Evolutionary conservation across 2,888 invertebrate genomes (phyloP).

Genomic region (Zaprionus obscuricornis): DNA sequence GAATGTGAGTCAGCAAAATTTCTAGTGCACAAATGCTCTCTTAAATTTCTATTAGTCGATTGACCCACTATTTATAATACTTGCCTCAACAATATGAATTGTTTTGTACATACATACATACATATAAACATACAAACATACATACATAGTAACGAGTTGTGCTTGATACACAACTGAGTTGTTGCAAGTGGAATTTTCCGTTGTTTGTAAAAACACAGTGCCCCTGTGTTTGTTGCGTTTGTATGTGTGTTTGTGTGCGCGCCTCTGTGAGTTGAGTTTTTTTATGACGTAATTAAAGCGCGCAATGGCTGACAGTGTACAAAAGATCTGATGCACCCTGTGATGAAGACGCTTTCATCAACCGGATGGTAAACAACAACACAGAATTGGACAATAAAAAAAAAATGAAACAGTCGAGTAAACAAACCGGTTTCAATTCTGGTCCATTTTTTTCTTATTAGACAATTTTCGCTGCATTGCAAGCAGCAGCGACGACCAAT

Average conservation of each 20-base stretch:
- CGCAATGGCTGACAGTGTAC: slow-evolving; percentile 10
- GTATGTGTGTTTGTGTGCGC: not conserved
- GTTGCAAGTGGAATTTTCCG: slow-evolving; percentile 69
- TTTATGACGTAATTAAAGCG: slow-evolving; percentile 46
- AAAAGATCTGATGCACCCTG: slow-evolving; percentile 3
- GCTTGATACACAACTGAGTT: slow-evolving; percentile 54
- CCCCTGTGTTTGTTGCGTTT: not conserved
- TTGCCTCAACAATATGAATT: no score
- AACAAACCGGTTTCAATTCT: slow-evolving; percentile 27
- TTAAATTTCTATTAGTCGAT: slow-evolving; percentile 9
- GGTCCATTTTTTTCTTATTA: slow-evolving; percentile 4
- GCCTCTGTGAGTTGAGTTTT: slow-evolving; percentile 11
- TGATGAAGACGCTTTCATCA: not conserved
- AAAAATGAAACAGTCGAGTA: slow-evolving; percentile 18
- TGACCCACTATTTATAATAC: slow-evolving; percentile 52
- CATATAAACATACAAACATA: not conserved
- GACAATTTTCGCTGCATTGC: not conserved
- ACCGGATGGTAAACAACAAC: slow-evolving; percentile 12
- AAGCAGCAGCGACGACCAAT: no score
- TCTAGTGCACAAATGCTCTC: not conserved
- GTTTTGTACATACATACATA: slow-evolving; percentile 11
- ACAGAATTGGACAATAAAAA: not conserved
- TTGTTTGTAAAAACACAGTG: slow-evolving; percentile 47
- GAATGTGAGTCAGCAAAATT: slow-evolving; percentile 34
- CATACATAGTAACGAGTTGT: not conserved